Conservation (phyloP, 2,797 vertebrate species). For the Enteromius trimaculatus region DNA sequence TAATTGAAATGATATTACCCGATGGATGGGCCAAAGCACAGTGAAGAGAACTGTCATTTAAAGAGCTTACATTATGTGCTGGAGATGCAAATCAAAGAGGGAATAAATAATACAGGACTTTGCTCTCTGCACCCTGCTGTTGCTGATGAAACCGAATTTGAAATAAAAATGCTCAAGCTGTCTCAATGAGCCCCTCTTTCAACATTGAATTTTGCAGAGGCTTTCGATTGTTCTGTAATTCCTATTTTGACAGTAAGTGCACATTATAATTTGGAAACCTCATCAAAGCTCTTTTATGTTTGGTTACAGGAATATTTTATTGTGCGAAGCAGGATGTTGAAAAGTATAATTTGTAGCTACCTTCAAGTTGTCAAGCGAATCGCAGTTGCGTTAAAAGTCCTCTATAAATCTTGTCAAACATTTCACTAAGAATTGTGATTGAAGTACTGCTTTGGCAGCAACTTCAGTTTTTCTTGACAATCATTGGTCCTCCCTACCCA, state of each 20-base stretch:
- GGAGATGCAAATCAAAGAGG: slow-evolving; percentile 24
- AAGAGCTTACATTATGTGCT: slow-evolving; percentile 17
- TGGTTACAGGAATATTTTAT: slow-evolving; percentile 10
- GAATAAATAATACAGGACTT: slow-evolving; percentile 34
- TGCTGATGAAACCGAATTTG: slow-evolving; percentile 19
- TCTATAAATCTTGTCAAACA: neutral
- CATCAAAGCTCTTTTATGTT: neutral
- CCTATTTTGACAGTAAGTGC: slow-evolving; percentile 2
- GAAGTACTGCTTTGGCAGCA: neutral
- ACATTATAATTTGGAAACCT: slow-evolving; percentile 21
- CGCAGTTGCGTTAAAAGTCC: neutral
- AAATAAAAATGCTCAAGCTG: slow-evolving; percentile 18
- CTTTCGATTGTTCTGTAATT: neutral
- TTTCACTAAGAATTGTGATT: slow-evolving; percentile 3
- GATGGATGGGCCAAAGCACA: neutral
- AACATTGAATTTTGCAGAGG: neutral
- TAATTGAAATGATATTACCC: slow-evolving; percentile 38
- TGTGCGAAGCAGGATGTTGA: neutral
- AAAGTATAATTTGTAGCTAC: neutral
- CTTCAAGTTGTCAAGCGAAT: neutral
- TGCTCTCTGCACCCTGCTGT: slow-evolving; percentile 25
- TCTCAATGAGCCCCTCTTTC: neutral
- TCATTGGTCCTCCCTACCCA: neutral
- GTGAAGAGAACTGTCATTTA: slow-evolving; percentile 6
- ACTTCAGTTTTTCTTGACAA: neutral